A percentile compares a stretch with the other conserved stretches of the same genome.
phyloP scores from a whole-genome alignment of 2,113 vertebrate species.

The Hippocampus barbouri region DNA sequence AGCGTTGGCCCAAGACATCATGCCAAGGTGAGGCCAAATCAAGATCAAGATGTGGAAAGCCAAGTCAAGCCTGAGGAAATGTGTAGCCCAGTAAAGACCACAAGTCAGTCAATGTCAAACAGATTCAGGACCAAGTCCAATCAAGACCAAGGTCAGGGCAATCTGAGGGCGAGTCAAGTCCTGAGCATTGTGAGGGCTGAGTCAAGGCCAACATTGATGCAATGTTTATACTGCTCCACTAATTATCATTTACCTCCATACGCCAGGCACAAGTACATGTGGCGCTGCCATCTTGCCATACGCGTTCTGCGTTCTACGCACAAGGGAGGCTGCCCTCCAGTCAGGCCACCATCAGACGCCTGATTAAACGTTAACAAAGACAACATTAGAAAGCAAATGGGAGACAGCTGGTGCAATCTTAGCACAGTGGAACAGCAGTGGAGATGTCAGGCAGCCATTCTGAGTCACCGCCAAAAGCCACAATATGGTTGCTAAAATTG shows the following conservation, averaged over 20 bases:
- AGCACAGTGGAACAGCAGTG: constrained; percentile 58
- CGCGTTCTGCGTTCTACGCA: constrained; percentile 24
- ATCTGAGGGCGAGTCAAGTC: not conserved
- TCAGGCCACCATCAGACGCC: constrained; percentile 57
- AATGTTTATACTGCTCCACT: not conserved
- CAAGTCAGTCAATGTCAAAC: not conserved
- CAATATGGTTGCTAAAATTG: constrained; percentile 69
- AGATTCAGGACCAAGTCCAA: not conserved
- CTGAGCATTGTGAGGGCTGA: not conserved
- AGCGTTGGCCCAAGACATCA: no score
- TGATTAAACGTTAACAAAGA: constrained; percentile 69
- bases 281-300: not conserved
- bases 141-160: not conserved
- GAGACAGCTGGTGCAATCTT: constrained; percentile 68
- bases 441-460: constrained; percentile 68
- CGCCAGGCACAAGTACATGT: not conserved
- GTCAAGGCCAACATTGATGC: not conserved
- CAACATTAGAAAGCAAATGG: constrained; percentile 67
- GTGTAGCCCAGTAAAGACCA: no score
- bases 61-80: no score
- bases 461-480: constrained; percentile 66
- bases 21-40: no score
- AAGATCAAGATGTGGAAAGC: no score
- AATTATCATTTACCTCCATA: not conserved
- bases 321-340: constrained; percentile 58